These are phyloP conservation scores for Heteromurus nitidus DNA, from an alignment of 2,888 invertebrate genomes.

Conservation along the genomic window DNA sequence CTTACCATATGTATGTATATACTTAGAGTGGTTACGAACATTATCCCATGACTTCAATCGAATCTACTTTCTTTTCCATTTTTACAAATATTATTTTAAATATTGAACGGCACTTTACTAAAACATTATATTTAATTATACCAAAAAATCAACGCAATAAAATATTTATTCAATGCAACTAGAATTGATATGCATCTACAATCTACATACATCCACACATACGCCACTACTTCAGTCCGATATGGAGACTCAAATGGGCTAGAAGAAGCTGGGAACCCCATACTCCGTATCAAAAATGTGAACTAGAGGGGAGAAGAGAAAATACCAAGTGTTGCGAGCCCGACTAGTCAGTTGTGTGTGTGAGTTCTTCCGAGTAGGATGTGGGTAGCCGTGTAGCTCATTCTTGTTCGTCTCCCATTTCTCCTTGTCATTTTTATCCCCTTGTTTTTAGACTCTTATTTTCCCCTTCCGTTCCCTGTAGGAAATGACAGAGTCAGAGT, in stretches of 20 bases:
- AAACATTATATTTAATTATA: no score
- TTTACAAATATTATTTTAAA: no score
- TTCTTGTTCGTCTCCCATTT: constrained; percentile 58
- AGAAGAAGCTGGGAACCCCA: no score
- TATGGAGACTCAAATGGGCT: no score
- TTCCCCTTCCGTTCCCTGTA: constrained; percentile 47
- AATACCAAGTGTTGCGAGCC: constrained; percentile 3
- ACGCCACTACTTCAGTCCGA: neutral
- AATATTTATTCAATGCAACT: neutral
- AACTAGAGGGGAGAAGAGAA: constrained; percentile 23
- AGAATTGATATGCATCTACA: neutral
- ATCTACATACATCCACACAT: neutral
- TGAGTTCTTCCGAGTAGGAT: constrained; percentile 67
- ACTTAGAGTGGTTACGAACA: no score
- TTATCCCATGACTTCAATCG: no score
- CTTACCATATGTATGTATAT: no score
- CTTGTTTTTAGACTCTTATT: constrained; percentile 26
- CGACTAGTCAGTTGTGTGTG: constrained; percentile 64
- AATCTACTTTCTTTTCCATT: no score
- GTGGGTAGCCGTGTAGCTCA: constrained; percentile 61
- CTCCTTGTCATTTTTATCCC: constrained; percentile 48
- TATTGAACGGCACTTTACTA: no score
- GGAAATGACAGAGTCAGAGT: neutral
- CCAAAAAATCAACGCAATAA: neutral
- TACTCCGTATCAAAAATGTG: no score